Evolutionary conservation across 1,140 invertebrate genomes (phyloP), one percentile per base, ranked within the genome.

Genomic region (Micrasema minimum): DNA sequence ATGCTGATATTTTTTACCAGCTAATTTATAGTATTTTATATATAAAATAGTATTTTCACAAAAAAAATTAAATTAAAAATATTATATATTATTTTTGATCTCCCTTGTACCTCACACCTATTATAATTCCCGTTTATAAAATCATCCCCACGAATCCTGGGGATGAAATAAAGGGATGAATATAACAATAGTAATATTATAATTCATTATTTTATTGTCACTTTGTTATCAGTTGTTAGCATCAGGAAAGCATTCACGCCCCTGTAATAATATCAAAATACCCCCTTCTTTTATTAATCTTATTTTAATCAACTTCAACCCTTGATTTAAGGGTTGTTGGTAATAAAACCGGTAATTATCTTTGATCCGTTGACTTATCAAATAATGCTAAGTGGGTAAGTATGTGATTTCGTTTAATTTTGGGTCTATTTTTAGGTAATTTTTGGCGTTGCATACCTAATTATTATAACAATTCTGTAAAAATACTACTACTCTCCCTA

Each of bases 201-300:
- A 55, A 62, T 73, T 73, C 51, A 73, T 69, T 43, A 69, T 73
- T 73, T 73, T 61, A 69, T 66, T 73, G 72, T 73, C 66, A 73
- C 61, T 57, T 72, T 73, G 67, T 66, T 69, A 72, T 72, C 71
- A 65, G 59, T 57, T 43, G 71, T 69, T 69, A 57, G 48, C 71
- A 72, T 72, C 70, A 48, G 51, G 22, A 59, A 64, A 12, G 16
- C 26, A 66, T 72, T 72, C 70, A 66, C 62, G 69, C 69, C 69
- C 62, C 41, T 18, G 46, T 38, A 62, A 62, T 69, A 61, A 48
- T 50, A 50, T 37, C 2, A 53, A 20, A 16, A 45, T 37, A 37
- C 7, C 16, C 18, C 23, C n/a, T 22, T 14, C 38, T 18, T 10
- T 12, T 12, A 41, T 55, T 43, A 65, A 65, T 65, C 43, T 65